Base-by-base conservation (phyloP, 92 coral and sea anemone genomes). In the Parazoanthus darwini region DNA sequence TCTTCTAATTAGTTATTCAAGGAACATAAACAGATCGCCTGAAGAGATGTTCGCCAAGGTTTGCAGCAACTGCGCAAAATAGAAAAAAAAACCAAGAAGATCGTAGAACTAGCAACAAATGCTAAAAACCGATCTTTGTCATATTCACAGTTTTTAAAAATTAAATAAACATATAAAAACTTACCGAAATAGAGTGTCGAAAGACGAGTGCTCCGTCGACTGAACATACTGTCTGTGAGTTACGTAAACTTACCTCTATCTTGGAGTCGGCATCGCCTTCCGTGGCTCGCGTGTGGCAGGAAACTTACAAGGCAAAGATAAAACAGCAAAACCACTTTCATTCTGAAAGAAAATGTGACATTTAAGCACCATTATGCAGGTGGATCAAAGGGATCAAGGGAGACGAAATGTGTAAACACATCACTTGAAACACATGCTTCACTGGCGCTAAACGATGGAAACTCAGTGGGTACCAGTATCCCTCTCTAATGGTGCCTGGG, bases 231-330 rank as follows among this genome's bases (percentile, higher is more conserved):
- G 59, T 54, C 59, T 13, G 25, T 9, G 6, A 65, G 23, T 14
- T 1, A 0, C 13, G 4, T 20, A 81, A 46, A 38, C 76, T 20
- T 29, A 82, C 86, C 86, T 82, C 58, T 23, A 1, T 82, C 77
- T 26, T 39, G 86, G 39, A 5, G 72, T 39, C 65, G 50, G 38
- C 86, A 82, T 43, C 86, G 86, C 13, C 75, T 66, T 82, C 77
- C 77, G 37, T 59, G 33, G 25, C 51, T 13, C 6, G 76, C 38
- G 59, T 20, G 18, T 23, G 59, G 26, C 58, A 66, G 23, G 38
- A 35, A 8, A 43, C 86, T 39, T 82, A 82, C 14, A 42, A 82
- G 63, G 86, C 36, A 67, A 68, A 82, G 26, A 63, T 20, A 67
- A 38, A 39, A 63, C 33, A 81, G 73, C 74, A 82, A 82, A 39